Evolutionary conservation across 2,888 invertebrate genomes (phyloP).

Genomic region (Eupithecia abbreviata): DNA sequence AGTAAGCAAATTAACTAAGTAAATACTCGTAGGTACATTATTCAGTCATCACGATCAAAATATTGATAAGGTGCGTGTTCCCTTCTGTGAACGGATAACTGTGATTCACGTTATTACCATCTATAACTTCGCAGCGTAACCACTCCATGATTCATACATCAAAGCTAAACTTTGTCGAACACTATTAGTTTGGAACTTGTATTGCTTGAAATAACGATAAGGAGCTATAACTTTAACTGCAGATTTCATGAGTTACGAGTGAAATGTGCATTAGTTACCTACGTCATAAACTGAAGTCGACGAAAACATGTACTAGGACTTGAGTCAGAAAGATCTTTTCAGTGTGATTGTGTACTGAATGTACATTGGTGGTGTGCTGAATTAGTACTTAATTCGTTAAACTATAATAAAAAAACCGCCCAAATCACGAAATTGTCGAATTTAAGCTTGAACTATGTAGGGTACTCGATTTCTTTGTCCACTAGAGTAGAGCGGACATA

Average conservation of each 20-base stretch:
- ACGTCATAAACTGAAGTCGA: neutral
- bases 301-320: neutral
- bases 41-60: neutral
- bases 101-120: neutral
- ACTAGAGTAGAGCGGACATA: neutral
- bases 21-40: neutral
- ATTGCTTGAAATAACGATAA: slow-evolving; percentile 6
- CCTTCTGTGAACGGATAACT: neutral
- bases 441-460: neutral
- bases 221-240: neutral
- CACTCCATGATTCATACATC: neutral
- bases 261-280: neutral
- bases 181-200: neutral
- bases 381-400: neutral
- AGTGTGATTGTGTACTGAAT: neutral
- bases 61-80: neutral
- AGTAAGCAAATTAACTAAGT: neutral
- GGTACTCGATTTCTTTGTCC: neutral
- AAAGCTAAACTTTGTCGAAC: slow-evolving; percentile 1
- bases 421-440: neutral
- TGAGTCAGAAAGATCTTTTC: neutral
- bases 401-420: no score
- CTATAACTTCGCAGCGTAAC: neutral
- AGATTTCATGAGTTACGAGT: neutral
- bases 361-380: neutral